Evolutionary conservation across 2,113 vertebrate species (phyloP).

Genomic region (Hyaena hyaena): DNA sequence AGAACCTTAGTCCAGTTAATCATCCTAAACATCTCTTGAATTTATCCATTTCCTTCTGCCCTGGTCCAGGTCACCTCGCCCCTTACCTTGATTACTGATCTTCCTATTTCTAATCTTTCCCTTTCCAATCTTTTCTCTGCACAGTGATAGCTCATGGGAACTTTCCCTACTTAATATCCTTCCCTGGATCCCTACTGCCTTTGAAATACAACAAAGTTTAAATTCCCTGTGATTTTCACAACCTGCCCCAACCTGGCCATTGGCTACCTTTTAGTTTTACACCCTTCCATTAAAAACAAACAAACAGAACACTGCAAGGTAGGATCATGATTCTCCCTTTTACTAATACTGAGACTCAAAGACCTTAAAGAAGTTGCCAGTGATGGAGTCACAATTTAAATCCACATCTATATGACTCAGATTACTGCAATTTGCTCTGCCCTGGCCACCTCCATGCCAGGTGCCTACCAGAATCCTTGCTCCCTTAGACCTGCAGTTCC

Average conservation of each 20-base stretch:
- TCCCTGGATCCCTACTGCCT: not conserved
- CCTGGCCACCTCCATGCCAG: not conserved
- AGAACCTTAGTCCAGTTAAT: not conserved
- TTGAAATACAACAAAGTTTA: conserved; percentile 18
- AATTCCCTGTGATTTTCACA: not conserved
- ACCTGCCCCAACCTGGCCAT: not conserved
- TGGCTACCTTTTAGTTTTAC: not conserved
- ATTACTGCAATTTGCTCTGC: not conserved
- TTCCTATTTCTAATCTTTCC: not conserved
- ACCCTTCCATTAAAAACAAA: not conserved
- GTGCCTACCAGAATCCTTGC: not conserved
- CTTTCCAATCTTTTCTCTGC: not conserved
- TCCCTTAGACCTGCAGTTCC: not conserved
- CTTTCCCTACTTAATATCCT: not conserved
- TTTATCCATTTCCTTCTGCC: not conserved
- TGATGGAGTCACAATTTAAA: not conserved
- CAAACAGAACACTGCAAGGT: not conserved
- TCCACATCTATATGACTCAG: not conserved
- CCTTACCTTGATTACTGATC: not conserved
- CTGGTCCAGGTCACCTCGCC: not conserved
- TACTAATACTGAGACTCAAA: not conserved
- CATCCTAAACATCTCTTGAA: not conserved
- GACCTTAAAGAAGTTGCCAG: not conserved
- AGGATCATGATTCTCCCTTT: not conserved
- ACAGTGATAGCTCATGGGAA: not conserved